phyloP scores from a whole-genome alignment of 2,888 invertebrate species.

The Amaurobius ferox region DNA sequence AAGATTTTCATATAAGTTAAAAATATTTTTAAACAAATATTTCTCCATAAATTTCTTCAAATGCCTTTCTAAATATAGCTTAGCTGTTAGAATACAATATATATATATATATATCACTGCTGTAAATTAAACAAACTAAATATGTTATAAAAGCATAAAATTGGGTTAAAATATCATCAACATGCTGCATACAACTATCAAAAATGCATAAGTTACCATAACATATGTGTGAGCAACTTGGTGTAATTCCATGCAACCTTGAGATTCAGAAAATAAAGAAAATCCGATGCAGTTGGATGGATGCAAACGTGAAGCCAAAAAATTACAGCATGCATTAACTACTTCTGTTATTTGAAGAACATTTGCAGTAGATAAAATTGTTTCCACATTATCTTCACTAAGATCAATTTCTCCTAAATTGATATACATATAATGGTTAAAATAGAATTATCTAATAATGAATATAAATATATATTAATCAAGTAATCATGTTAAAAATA shows the following conservation, averaged over 20 bases:
- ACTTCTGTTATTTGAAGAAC: constrained; percentile 89
- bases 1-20: too few species aligned
- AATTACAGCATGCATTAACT: constrained; percentile 91
- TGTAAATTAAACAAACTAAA: too few species aligned
- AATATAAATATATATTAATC: too few species aligned
- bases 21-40: too few species aligned
- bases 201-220: constrained; percentile 81
- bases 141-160: too few species aligned
- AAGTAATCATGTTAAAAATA: too few species aligned
- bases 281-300: constrained; percentile 97
- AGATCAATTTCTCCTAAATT: constrained; percentile 84
- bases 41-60: too few species aligned
- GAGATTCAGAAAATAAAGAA: constrained; percentile 93
- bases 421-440: not conserved
- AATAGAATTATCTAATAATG: too few species aligned
- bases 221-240: constrained; percentile 90
- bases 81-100: too few species aligned
- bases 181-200: not conserved
- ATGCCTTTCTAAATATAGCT: too few species aligned
- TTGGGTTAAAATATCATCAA: not conserved
- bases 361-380: constrained; percentile 89
- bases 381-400: constrained; percentile 93
- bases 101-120: too few species aligned
- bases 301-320: constrained; percentile 91
- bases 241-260: constrained; percentile 88